phyloP scores from a whole-genome alignment of 2,888 invertebrate species.

The Carpatolechia fugitivella region DNA sequence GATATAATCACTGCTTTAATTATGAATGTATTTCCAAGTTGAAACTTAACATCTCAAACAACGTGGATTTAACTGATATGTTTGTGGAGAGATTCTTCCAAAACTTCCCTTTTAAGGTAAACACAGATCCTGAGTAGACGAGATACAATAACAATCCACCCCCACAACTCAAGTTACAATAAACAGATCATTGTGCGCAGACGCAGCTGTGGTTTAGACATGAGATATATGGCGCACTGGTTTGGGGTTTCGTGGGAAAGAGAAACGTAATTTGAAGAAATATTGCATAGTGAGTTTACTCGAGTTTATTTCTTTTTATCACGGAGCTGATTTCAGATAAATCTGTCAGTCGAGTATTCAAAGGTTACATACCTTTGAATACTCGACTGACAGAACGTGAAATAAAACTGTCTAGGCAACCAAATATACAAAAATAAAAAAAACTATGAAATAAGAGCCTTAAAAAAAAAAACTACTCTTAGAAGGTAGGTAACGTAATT shows the following conservation, averaged over 20 bases:
- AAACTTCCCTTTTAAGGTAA: not conserved
- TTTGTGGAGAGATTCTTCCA: not conserved
- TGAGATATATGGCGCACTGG: slow-evolving; percentile 19
- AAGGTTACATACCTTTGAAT: too few species aligned
- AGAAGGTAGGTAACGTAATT: too few species aligned
- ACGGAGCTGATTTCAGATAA: too few species aligned
- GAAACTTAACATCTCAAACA: not conserved
- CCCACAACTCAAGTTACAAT: slow-evolving; percentile 33
- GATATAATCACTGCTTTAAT: too few species aligned
- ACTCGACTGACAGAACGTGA: too few species aligned
- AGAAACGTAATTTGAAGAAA: not conserved
- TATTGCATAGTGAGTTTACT: not conserved
- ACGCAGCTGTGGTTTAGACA: slow-evolving; percentile 37
- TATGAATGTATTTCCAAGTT: too few species aligned
- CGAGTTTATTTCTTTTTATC: too few species aligned
- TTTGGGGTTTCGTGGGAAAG: slow-evolving; percentile 7
- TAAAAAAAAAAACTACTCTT: too few species aligned
- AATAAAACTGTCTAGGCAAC: too few species aligned
- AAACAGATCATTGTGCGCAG: slow-evolving; percentile 50
- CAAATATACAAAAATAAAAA: too few species aligned
- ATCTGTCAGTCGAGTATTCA: too few species aligned
- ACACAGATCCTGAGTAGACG: slow-evolving; percentile 8
- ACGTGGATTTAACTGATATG: not conserved
- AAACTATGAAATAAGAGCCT: too few species aligned
- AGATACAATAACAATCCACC: slow-evolving; percentile 13